Percentiles rank a stretch among this genome's conserved stretches.
phyloP scores from a whole-genome alignment of 1,140 invertebrate species.

The Drosophila kanapiae region DNA sequence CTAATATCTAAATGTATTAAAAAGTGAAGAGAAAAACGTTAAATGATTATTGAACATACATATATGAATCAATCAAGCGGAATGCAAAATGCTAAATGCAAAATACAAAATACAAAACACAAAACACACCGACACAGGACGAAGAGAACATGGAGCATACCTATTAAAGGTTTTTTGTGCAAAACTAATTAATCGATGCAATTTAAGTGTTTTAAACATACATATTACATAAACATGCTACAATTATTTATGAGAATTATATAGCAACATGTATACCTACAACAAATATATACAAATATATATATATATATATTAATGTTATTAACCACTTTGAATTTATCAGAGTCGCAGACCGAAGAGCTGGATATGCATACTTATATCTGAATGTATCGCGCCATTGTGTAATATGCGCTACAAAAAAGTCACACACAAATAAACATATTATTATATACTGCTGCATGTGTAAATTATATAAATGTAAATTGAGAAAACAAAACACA shows the following conservation, averaged over 20 bases:
- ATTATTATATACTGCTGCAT: constrained; percentile 53
- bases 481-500: constrained; percentile 32
- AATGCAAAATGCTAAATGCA: constrained; percentile 19
- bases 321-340: constrained; percentile 60
- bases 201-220: constrained; percentile 68
- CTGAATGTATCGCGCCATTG: constrained; percentile 71
- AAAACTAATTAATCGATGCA: constrained; percentile 64
- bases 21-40: constrained; percentile 29
- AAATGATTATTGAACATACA: constrained; percentile 28
- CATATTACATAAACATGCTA: constrained; percentile 46
- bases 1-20: constrained; percentile 62
- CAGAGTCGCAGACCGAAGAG: constrained; percentile 17
- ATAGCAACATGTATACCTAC: constrained; percentile 46
- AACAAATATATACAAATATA: constrained; percentile 43
- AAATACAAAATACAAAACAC: constrained; percentile 23
- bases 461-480: constrained; percentile 76
- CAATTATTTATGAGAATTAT: constrained; percentile 57
- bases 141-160: constrained; percentile 65
- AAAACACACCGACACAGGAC: constrained; percentile 44
- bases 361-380: constrained; percentile 41
- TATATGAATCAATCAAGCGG: constrained; percentile 15
- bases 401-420: constrained; percentile 78
- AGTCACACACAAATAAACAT: constrained; percentile 36
- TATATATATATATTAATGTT: constrained; percentile 53
- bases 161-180: constrained; percentile 83